A percentile compares a stretch with the other conserved stretches of the same genome.
These are phyloP conservation scores for Forbesichthys papilliferus DNA, from an alignment of 2,113 vertebrate species.

Conservation along the genomic window DNA sequence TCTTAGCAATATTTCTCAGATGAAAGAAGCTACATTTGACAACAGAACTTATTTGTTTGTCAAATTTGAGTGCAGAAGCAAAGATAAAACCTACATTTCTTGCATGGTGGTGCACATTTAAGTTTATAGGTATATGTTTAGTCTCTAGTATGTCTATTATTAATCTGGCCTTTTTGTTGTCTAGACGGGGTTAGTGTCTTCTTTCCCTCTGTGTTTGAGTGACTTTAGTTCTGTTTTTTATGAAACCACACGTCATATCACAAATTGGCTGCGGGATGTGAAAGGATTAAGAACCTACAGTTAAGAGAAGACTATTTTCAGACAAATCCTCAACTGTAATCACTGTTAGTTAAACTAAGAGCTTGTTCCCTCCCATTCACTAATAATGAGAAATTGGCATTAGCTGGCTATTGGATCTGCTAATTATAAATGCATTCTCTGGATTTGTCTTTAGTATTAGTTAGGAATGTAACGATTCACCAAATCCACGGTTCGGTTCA, in stretches of 20 bases:
- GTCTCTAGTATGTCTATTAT: background rate
- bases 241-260: constrained; percentile 9
- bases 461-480: too few species aligned
- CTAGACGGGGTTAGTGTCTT: background rate
- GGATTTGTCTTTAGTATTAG: background rate
- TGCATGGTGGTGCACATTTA: too few species aligned
- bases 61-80: too few species aligned
- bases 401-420: constrained; percentile 5
- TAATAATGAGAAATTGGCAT: constrained; percentile 19
- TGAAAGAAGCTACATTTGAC: too few species aligned
- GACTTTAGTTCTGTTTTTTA: constrained; percentile 11
- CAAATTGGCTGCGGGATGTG: background rate
- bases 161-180: background rate
- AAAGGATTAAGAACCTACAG: constrained; percentile 5
- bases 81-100: too few species aligned
- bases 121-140: too few species aligned
- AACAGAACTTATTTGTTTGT: too few species aligned
- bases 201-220: too few species aligned
- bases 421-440: constrained; percentile 20
- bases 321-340: constrained; percentile 24
- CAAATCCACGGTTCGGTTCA: too few species aligned
- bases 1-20: too few species aligned
- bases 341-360: constrained; percentile 13
- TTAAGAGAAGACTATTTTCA: constrained; percentile 22
- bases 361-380: constrained; percentile 3